Conservation (phyloP, 2,888 invertebrate genomes). For the Hirtodrosophila cameraria region DNA sequence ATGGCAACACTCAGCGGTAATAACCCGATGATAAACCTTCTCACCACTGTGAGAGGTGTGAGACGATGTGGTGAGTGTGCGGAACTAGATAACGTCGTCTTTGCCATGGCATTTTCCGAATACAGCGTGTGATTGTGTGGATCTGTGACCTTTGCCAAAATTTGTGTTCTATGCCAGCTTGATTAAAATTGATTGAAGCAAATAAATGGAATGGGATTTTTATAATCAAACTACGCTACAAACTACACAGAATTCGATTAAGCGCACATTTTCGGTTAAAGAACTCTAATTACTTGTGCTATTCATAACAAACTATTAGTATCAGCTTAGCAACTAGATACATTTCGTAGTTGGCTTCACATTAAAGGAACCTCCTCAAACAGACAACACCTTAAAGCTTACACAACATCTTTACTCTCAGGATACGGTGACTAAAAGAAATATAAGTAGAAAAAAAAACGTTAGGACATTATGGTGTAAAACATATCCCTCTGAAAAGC, state of each 20-base stretch:
- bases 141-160: conserved; percentile 24
- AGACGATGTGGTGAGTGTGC: conserved; percentile 16
- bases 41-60: background rate
- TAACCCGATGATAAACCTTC: conserved; percentile 72
- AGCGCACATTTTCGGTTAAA: conserved; percentile 29
- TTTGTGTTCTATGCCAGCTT: conserved; percentile 46
- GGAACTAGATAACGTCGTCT: conserved; percentile 27
- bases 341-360: no score
- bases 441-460: conserved; percentile 31
- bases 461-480: conserved; percentile 57
- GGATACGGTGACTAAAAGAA: conserved; percentile 17
- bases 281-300: conserved; percentile 54
- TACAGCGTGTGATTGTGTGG: conserved; percentile 14
- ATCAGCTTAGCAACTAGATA: background rate
- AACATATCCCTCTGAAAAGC: conserved; percentile 55
- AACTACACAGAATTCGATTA: conserved; percentile 40
- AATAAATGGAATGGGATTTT: conserved; percentile 67
- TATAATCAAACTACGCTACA: conserved; percentile 45
- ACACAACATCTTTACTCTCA: no score
- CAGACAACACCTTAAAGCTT: no score
- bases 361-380: no score
- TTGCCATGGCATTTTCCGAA: conserved; percentile 44
- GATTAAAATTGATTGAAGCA: conserved; percentile 81
- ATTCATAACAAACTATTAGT: no score
- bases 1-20: conserved; percentile 80